Percentiles rank a stretch among this genome's conserved stretches.
phyloP scores from a whole-genome alignment of 2,113 vertebrate genomes.

The Glaucidium brasilianum region DNA sequence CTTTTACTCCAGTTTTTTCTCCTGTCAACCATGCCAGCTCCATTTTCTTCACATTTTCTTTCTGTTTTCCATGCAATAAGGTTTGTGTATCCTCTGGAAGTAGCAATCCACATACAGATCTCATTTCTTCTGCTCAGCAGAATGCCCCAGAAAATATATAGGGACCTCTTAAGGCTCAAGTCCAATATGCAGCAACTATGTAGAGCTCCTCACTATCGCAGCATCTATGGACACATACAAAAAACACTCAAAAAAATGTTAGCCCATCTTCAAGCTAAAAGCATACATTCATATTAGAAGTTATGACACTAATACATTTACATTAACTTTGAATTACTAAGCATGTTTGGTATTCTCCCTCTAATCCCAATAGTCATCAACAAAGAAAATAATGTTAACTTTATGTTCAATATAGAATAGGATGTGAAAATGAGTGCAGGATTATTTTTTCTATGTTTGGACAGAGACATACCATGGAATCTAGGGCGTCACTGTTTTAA shows the following conservation, averaged over 20 bases:
- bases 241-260: rapidly evolving
- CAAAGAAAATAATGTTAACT: background rate
- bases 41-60: background rate
- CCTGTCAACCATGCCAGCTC: background rate
- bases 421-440: background rate
- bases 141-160: background rate
- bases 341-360: background rate
- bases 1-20: background rate
- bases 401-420: background rate
- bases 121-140: background rate
- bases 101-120: rapidly evolving
- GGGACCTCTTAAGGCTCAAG: background rate
- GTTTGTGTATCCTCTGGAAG: background rate
- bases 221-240: background rate
- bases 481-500: background rate
- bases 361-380: background rate
- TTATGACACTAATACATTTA: rapidly evolving
- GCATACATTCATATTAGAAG: background rate
- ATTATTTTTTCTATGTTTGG: background rate
- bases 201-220: background rate
- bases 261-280: background rate
- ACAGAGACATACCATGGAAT: background rate
- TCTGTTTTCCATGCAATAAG: background rate
- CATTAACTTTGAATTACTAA: background rate
- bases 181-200: background rate